A percentile compares a stretch with the other conserved stretches of the same genome.
These are phyloP conservation scores for Pocillopora verrucosa DNA, from an alignment of 64 coral and sea anemone species.

Conservation along the genomic window DNA sequence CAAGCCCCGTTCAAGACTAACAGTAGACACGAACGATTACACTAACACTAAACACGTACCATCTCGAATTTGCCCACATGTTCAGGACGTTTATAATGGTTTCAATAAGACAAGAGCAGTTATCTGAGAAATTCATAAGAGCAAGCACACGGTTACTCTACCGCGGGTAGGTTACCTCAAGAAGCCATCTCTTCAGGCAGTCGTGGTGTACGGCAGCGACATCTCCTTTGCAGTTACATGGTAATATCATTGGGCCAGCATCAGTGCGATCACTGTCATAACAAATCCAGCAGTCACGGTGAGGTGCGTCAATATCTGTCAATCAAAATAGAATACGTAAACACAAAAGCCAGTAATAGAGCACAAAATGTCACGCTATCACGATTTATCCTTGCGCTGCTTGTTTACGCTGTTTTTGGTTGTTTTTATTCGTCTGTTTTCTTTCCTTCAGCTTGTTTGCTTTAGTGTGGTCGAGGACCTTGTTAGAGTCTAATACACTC, in stretches of 20 bases:
- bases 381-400: no score
- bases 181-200: constrained; percentile 90
- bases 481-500: no score
- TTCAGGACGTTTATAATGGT: no score
- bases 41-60: no score
- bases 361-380: neutral
- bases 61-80: no score
- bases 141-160: neutral
- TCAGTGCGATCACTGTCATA: constrained; percentile 79
- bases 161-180: constrained; percentile 62
- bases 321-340: neutral
- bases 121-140: neutral
- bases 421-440: no score
- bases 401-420: no score
- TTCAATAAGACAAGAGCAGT: no score
- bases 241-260: constrained; percentile 97
- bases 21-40: no score
- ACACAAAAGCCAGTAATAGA: neutral
- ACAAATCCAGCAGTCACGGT: constrained; percentile 93
- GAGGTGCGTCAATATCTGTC: constrained; percentile 40
- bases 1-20: no score
- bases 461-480: no score
- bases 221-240: constrained; percentile 94
- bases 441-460: no score
- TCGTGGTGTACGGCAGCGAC: constrained; percentile 95